A percentile compares a stretch with the other conserved stretches of the same genome.
phyloP scores from a whole-genome alignment of 2,113 vertebrate genomes.

The Bos javanicus region DNA sequence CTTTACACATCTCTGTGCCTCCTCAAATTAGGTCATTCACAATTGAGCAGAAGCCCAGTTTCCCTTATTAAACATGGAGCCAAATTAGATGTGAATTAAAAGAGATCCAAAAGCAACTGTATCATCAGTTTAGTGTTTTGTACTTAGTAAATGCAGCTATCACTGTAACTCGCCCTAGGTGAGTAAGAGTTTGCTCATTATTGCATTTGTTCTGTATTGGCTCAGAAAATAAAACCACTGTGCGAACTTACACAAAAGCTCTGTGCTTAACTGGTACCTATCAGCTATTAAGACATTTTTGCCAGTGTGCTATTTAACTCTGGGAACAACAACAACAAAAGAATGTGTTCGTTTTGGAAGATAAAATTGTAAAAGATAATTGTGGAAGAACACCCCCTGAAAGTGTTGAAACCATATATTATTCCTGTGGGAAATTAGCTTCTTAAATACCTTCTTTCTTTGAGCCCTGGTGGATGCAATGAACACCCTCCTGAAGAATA shows the following conservation, averaged over 20 bases:
- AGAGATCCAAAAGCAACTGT: background rate
- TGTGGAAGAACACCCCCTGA: background rate
- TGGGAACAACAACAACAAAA: conserved; percentile 26
- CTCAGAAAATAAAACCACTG: conserved; percentile 40
- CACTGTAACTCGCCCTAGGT: background rate
- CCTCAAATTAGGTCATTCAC: background rate
- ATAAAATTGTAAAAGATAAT: conserved; percentile 49
- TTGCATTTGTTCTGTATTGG: conserved; percentile 11
- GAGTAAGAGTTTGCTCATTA: background rate
- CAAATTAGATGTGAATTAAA: background rate
- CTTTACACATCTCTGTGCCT: background rate
- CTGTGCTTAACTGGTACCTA: conserved; percentile 30
- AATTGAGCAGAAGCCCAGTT: background rate
- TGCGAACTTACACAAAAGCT: background rate
- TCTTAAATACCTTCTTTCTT: conserved; percentile 46
- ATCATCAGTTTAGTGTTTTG: background rate
- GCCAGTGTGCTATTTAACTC: conserved; percentile 27
- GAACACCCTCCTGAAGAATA: background rate
- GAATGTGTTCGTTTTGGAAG: conserved; percentile 42
- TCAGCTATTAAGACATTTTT: conserved; percentile 15
- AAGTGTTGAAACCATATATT: conserved; percentile 39
- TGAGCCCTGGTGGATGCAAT: background rate
- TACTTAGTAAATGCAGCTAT: background rate
- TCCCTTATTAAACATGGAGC: background rate
- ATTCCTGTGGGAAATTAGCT: conserved; percentile 48